Evolutionary conservation across 1,140 invertebrate genomes (phyloP).

Genomic region (Ridgeia piscesae): DNA sequence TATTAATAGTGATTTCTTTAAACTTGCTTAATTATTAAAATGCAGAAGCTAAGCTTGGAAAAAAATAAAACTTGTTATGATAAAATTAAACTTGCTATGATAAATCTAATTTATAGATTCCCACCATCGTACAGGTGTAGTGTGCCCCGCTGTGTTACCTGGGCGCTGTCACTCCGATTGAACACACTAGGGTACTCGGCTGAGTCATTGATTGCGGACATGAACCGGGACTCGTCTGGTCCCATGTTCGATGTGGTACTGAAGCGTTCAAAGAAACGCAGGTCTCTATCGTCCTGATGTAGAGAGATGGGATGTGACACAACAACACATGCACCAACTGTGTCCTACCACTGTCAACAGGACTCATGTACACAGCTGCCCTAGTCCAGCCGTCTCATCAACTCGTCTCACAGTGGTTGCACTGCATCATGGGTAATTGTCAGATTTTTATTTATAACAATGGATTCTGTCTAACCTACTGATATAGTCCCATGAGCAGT

Average conservation of each 20-base stretch:
- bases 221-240: neutral
- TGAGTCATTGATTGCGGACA: neutral
- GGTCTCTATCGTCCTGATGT: conserved; percentile 15
- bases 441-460: neutral
- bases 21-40: neutral
- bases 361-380: neutral
- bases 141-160: neutral
- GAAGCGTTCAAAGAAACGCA: conserved; percentile 20
- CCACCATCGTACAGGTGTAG: neutral
- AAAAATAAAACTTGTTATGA: neutral
- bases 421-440: neutral
- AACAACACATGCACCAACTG: neutral
- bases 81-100: neutral
- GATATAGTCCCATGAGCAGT: neutral
- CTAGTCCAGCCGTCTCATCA: neutral
- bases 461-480: neutral
- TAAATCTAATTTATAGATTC: neutral
- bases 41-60: neutral
- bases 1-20: neutral
- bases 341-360: neutral
- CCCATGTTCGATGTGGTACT: conserved; percentile 11
- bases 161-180: neutral
- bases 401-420: neutral
- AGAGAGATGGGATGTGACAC: neutral
- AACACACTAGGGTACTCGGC: conserved; percentile 15